These are phyloP conservation scores for Acipenser transmontanus DNA, from an alignment of 2,797 vertebrate species.

Conservation along the genomic window DNA sequence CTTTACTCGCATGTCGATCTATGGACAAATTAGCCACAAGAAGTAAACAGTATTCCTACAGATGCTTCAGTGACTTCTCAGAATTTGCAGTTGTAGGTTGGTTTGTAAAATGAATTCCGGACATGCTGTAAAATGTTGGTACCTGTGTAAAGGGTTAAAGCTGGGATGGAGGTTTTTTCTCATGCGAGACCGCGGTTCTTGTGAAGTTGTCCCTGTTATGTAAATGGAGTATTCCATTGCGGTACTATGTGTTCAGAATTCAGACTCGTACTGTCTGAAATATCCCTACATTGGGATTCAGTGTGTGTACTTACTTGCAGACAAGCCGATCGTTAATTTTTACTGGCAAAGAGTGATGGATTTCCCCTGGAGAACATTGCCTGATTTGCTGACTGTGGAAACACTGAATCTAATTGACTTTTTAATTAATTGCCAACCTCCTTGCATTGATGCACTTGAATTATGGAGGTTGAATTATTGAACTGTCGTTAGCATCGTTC, in stretches of 20 bases:
- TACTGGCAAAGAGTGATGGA: slow-evolving; percentile 19
- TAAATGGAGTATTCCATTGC: too few relatives aligned
- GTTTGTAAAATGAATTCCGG: too few relatives aligned
- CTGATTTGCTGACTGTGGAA: slow-evolving; percentile 17
- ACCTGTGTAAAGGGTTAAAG: too few relatives aligned
- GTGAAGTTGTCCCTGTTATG: too few relatives aligned
- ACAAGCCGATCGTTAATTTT: background rate
- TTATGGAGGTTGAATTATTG: slow-evolving; percentile 30
- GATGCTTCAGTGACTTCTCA: too few relatives aligned
- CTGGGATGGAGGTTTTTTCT: too few relatives aligned
- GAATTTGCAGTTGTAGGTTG: too few relatives aligned
- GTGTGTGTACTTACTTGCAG: background rate
- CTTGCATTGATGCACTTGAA: slow-evolving; percentile 39
- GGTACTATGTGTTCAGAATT: background rate
- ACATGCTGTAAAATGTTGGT: too few relatives aligned
- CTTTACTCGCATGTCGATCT: too few relatives aligned
- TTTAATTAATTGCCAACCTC: slow-evolving; percentile 41
- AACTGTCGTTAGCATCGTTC: slow-evolving; percentile 21
- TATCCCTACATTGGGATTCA: background rate
- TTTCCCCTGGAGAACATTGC: slow-evolving; percentile 9
- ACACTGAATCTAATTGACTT: slow-evolving; percentile 27
- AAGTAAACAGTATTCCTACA: too few relatives aligned
- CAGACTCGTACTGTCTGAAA: background rate
- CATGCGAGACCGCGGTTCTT: too few relatives aligned
- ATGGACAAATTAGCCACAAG: too few relatives aligned